phyloP scores from a whole-genome alignment of 1,140 invertebrate species.

The Stegodyphus dumicola region DNA sequence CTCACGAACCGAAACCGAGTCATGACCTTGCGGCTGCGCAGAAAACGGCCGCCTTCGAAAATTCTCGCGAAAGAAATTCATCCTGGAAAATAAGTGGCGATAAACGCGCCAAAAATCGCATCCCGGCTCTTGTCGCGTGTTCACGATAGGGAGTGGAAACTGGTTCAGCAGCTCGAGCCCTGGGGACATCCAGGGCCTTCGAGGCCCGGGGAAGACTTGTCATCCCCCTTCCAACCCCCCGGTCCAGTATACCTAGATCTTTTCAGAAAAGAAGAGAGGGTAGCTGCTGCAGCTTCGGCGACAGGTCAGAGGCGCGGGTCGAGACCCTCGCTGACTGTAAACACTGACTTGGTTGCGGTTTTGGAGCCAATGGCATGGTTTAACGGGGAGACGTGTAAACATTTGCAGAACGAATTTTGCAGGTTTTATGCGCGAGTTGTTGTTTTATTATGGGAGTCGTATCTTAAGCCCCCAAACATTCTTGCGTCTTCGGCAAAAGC shows the following conservation, averaged over 20 bases:
- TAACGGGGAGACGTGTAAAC: background rate
- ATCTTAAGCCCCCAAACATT: no score
- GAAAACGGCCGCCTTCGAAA: background rate
- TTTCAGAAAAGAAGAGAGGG: background rate
- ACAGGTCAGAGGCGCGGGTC: conserved; percentile 41
- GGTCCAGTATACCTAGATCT: background rate
- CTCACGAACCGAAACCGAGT: conserved; percentile 1
- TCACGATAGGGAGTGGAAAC: conserved; percentile 10
- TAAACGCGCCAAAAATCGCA: conserved; percentile 17
- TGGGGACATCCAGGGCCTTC: conserved; percentile 15
- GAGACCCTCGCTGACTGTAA: conserved; percentile 28
- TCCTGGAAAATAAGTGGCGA: no score
- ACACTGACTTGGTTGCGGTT: conserved; percentile 37
- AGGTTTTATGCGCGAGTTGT: background rate
- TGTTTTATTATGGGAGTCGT: background rate
- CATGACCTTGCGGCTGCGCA: conserved; percentile 6
- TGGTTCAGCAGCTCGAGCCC: conserved; percentile 40
- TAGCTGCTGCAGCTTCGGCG: background rate
- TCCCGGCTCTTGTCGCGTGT: conserved; percentile 18
- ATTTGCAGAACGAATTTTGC: background rate
- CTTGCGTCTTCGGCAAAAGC: no score
- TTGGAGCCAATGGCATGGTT: conserved; percentile 24
- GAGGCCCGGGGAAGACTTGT: conserved; percentile 8
- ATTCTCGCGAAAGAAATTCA: background rate
- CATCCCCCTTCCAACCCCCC: conserved; percentile 11